These are phyloP conservation scores for Panopea generosa DNA, from an alignment of 2,888 invertebrate genomes.

Conservation along the genomic window DNA sequence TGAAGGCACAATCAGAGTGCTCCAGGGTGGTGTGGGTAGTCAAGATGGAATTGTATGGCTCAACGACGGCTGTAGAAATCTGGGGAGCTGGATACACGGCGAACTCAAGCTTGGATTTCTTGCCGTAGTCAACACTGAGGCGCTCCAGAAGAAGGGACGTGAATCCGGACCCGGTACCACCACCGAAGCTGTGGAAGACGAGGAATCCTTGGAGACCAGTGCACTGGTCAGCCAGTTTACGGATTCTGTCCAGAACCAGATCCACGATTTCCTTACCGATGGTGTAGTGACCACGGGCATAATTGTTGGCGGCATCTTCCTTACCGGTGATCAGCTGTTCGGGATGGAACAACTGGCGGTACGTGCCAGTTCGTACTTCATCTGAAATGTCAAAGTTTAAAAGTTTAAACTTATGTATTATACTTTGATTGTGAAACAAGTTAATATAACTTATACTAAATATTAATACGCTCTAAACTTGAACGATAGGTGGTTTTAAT, in stretches of 20 bases:
- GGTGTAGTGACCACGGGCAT: slow-evolving; percentile 98
- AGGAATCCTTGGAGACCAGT: slow-evolving; percentile 83
- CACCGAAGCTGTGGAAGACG: slow-evolving; percentile 83
- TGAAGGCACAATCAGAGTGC: slow-evolving; percentile 87
- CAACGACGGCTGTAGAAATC: slow-evolving; percentile 81
- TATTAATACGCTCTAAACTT: too few species aligned
- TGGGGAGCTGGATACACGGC: slow-evolving; percentile 83
- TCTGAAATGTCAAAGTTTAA: slow-evolving; percentile 73
- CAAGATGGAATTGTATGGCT: slow-evolving; percentile 82
- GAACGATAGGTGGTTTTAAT: too few species aligned
- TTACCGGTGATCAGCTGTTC: slow-evolving; percentile 98
- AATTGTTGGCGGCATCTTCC: slow-evolving; percentile 99
- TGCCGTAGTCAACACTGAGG: slow-evolving; percentile 76
- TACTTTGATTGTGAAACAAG: too few species aligned
- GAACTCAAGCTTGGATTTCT: slow-evolving; percentile 83
- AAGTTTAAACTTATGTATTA: too few species aligned
- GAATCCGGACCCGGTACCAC: slow-evolving; percentile 84
- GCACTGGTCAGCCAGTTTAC: slow-evolving; percentile 85
- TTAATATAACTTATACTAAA: too few species aligned
- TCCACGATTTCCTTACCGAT: slow-evolving; percentile 93
- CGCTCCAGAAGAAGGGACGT: slow-evolving; percentile 84
- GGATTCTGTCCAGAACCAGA: slow-evolving; percentile 85
- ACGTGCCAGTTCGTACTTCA: slow-evolving; percentile 86
- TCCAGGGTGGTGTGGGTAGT: slow-evolving; percentile 82
- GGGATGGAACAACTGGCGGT: slow-evolving; percentile 98